These are phyloP conservation scores for Lasioglossum villosulum DNA, from an alignment of 2,888 invertebrate genomes.

Conservation along the genomic window DNA sequence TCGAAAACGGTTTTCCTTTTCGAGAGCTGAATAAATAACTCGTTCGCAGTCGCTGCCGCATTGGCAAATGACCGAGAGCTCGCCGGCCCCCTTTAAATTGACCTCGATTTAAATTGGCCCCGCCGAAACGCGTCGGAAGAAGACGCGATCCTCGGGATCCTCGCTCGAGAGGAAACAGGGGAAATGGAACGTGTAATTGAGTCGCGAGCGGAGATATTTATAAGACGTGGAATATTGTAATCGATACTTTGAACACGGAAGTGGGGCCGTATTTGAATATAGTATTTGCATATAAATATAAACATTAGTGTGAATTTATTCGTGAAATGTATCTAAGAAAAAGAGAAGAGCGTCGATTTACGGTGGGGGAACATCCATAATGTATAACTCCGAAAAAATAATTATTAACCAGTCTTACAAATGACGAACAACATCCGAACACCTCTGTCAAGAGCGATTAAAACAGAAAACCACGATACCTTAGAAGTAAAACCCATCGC, in stretches of 20 bases:
- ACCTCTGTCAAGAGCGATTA: not conserved
- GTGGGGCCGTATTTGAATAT: too few species aligned
- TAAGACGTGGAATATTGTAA: not conserved
- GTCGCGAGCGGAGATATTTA: not conserved
- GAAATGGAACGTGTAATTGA: not conserved
- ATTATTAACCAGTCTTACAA: not conserved
- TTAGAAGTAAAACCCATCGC: not conserved
- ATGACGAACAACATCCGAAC: not conserved
- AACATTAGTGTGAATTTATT: too few species aligned
- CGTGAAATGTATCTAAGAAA: too few species aligned
- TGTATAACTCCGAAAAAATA: too few species aligned
- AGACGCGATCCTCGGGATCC: not conserved
- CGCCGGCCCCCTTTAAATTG: conserved; percentile 20
- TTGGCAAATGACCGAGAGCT: not conserved
- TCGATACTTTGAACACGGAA: not conserved
- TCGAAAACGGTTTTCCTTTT: conserved; percentile 41
- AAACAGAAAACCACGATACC: not conserved
- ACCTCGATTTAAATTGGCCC: conserved; percentile 8
- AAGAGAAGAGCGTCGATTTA: too few species aligned
- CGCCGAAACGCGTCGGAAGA: conserved; percentile 13
- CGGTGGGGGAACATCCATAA: too few species aligned
- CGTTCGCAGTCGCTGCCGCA: not conserved
- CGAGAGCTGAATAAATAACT: conserved; percentile 40
- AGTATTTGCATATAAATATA: too few species aligned
- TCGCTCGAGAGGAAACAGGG: not conserved